These are phyloP conservation scores for Branchipolynoe longqiensis DNA, from an alignment of 2,888 invertebrate genomes.

Conservation along the genomic window DNA sequence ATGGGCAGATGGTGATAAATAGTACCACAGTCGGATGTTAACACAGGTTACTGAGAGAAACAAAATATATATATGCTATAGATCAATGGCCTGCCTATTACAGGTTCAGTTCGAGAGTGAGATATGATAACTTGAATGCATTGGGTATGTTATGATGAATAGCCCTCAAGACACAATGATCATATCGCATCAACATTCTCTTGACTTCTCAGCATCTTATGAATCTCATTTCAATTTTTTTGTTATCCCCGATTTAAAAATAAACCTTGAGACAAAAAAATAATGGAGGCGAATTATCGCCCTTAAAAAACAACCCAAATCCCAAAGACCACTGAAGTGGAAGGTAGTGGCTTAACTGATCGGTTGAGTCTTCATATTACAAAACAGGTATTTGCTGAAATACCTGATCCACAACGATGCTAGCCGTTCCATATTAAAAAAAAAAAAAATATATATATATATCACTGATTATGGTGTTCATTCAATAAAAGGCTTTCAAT, in stretches of 20 bases:
- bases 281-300: no score
- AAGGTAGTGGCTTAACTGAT: no score
- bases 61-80: background rate
- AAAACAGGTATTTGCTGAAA: no score
- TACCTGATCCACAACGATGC: no score
- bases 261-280: no score
- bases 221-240: background rate
- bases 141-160: no score
- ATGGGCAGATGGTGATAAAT: background rate
- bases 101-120: conserved; percentile 18
- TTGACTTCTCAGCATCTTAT: background rate
- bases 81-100: background rate
- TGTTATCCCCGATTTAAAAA: no score
- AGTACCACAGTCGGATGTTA: background rate
- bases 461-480: conserved; percentile 8
- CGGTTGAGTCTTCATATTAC: no score
- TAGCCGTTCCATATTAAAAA: no score
- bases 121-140: conserved; percentile 3
- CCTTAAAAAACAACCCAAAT: no score
- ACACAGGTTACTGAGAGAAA: background rate
- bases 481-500: conserved; percentile 24
- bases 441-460: background rate
- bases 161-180: no score
- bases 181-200: background rate
- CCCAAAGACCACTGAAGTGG: no score